Evolutionary conservation across 2,113 vertebrate genomes (phyloP).

Genomic region (Hydrolagus affinis): DNA sequence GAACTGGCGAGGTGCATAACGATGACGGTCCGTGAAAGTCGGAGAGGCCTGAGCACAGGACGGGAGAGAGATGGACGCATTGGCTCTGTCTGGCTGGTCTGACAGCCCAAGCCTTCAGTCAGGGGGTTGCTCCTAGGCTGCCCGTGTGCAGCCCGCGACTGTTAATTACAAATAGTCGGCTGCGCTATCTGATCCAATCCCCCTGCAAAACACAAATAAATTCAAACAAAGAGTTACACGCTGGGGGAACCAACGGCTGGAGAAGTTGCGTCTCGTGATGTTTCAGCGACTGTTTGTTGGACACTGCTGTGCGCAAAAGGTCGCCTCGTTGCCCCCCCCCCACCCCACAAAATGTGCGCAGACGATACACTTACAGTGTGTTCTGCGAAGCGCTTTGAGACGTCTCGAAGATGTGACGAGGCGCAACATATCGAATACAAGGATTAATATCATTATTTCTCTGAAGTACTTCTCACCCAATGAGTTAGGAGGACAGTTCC

Average conservation of each 20-base stretch:
- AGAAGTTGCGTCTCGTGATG: neutral
- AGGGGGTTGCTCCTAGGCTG: neutral
- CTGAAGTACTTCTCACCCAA: too few species aligned
- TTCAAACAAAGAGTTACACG: neutral
- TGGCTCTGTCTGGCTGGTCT: neutral
- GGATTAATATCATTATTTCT: too few species aligned
- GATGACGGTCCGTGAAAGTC: neutral
- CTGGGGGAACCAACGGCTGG: neutral
- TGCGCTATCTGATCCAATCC: neutral
- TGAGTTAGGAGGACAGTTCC: too few species aligned
- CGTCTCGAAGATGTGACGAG: too few species aligned
- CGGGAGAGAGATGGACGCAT: neutral
- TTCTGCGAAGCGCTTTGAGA: too few species aligned
- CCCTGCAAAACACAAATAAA: conserved; percentile 14
- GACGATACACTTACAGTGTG: too few species aligned
- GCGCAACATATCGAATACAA: too few species aligned
- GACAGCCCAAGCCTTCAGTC: conserved; percentile 13
- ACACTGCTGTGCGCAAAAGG: neutral
- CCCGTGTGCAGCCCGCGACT: neutral
- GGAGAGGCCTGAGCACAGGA: neutral
- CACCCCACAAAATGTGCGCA: too few species aligned
- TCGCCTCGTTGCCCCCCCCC: neutral
- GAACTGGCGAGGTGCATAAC: neutral
- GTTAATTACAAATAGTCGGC: neutral
- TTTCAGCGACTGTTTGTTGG: neutral